phyloP scores from a whole-genome alignment of 2,888 invertebrate genomes.

The Erannis defoliaria region DNA sequence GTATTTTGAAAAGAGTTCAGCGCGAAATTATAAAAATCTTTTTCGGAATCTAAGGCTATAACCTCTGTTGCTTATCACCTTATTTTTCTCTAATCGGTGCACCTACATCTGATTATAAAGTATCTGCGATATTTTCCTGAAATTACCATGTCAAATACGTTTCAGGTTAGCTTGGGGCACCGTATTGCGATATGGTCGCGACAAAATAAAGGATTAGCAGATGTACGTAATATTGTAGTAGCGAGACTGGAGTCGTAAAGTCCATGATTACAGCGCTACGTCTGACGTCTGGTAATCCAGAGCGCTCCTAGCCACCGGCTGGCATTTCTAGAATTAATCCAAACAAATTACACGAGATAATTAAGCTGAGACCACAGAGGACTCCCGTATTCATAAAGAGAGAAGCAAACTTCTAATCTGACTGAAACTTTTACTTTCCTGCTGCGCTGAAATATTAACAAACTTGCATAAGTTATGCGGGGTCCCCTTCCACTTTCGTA shows the following conservation, averaged over 20 bases:
- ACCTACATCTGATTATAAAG: background rate
- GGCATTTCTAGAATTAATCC: slow-evolving; percentile 43
- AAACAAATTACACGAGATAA: slow-evolving; percentile 50
- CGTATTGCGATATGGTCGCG: background rate
- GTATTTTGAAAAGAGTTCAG: slow-evolving; percentile 22
- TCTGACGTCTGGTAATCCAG: slow-evolving; percentile 25
- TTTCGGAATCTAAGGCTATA: slow-evolving; percentile 27
- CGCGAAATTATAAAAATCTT: slow-evolving; percentile 36
- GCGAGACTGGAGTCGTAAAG: slow-evolving; percentile 18
- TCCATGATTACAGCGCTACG: slow-evolving; percentile 17
- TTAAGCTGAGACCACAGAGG: slow-evolving; percentile 46
- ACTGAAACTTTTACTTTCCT: slow-evolving; percentile 76
- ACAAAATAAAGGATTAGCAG: slow-evolving; percentile 23
- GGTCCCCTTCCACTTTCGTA: slow-evolving; percentile 41
- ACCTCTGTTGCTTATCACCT: slow-evolving; percentile 27
- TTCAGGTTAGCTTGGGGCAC: background rate
- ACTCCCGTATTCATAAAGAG: slow-evolving; percentile 39
- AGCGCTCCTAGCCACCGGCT: slow-evolving; percentile 9
- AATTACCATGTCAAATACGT: background rate
- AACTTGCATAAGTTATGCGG: slow-evolving; percentile 79
- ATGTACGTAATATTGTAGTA: slow-evolving; percentile 19
- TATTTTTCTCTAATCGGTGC: background rate
- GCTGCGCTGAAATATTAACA: slow-evolving; percentile 80
- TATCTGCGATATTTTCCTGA: background rate
- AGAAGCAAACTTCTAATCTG: slow-evolving; percentile 38